Evolutionary conservation across 2,113 vertebrate species (phyloP).

Genomic region (Oryzias celebensis): DNA sequence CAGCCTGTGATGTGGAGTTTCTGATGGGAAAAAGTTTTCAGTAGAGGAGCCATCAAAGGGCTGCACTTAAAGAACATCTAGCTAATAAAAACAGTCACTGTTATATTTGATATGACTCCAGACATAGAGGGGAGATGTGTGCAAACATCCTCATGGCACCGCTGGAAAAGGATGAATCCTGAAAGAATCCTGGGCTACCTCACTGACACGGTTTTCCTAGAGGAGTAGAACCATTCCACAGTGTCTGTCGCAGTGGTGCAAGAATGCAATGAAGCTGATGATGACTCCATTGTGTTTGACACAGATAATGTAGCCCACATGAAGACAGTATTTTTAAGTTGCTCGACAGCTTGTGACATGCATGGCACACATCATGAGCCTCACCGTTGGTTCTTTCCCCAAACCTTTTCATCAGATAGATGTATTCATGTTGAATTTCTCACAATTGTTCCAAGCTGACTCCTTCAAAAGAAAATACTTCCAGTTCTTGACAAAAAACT

Average conservation of each 20-base stretch:
- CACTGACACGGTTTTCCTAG: not conserved
- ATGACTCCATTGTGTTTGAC: not conserved
- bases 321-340: slow-evolving; percentile 5
- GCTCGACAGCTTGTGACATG: not conserved
- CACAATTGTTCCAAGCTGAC: not conserved
- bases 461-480: not conserved
- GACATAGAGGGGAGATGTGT: not conserved
- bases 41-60: not conserved
- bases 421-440: not conserved
- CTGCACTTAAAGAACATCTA: not conserved
- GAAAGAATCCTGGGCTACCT: not conserved
- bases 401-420: not conserved
- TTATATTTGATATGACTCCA: slow-evolving; percentile 8
- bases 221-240: not conserved
- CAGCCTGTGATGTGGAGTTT: too few relatives aligned
- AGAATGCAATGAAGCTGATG: not conserved
- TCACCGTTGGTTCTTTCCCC: not conserved
- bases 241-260: not conserved
- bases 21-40: not conserved
- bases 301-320: slow-evolving; percentile 1
- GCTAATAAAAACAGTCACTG: not conserved
- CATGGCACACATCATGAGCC: slow-evolving; percentile 1
- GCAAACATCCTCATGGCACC: not conserved
- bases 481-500: not conserved
- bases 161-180: slow-evolving; percentile 3